Conservation (phyloP, 2,797 vertebrate species). For the Rhinella marina region DNA sequence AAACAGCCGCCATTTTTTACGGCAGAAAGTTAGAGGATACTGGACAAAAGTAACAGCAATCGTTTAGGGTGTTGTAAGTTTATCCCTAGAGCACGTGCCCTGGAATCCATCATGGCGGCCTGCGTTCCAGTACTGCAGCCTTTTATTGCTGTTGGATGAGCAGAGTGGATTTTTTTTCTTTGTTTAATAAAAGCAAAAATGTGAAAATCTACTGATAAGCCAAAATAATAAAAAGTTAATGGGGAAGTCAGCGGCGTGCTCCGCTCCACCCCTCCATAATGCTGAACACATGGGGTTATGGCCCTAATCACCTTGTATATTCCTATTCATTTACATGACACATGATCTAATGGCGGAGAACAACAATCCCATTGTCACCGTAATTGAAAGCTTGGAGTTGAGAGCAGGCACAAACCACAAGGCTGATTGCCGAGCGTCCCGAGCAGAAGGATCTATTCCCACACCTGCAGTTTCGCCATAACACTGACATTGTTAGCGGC, state of each 20-base stretch:
- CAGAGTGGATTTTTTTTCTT: slow-evolving; percentile 64
- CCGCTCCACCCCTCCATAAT: slow-evolving; percentile 68
- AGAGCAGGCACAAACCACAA: slow-evolving; percentile 75
- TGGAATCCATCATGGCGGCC: slow-evolving; percentile 63
- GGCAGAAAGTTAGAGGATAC: background rate
- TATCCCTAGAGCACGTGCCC: background rate
- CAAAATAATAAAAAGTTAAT: slow-evolving; percentile 77
- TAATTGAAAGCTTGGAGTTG: slow-evolving; percentile 77
- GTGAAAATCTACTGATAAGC: slow-evolving; percentile 80
- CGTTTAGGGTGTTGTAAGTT: no score
- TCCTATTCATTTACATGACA: slow-evolving; percentile 81
- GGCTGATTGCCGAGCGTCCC: slow-evolving; percentile 78
- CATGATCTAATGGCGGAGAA: slow-evolving; percentile 80
- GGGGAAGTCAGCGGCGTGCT: slow-evolving; percentile 70
- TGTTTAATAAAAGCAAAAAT: slow-evolving; percentile 72
- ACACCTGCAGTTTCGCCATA: slow-evolving; percentile 81
- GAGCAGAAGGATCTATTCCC: slow-evolving; percentile 78
- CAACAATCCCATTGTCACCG: slow-evolving; percentile 82
- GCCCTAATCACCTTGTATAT: slow-evolving; percentile 81
- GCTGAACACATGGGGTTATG: slow-evolving; percentile 79
- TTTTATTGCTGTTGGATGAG: slow-evolving; percentile 68
- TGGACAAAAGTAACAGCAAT: no score
- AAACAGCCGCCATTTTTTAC: no score
- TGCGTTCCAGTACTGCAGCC: slow-evolving; percentile 55
- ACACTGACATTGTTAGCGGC: slow-evolving; percentile 82